Conservation (phyloP, 2,113 vertebrate species). For the Zapus hudsonius region DNA sequence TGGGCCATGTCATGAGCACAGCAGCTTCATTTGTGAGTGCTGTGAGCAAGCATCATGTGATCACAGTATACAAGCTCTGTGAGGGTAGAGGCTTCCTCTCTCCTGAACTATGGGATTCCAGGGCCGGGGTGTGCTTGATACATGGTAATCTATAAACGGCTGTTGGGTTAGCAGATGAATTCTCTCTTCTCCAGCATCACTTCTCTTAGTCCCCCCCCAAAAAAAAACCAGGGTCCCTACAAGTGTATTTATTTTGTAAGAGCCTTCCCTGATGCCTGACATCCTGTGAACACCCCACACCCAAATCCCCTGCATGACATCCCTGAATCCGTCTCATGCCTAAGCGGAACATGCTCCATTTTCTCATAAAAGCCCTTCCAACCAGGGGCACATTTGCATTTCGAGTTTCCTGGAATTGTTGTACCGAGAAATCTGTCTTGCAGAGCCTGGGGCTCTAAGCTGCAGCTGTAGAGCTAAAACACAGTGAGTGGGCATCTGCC, state of each 20-base stretch:
- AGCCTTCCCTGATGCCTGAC: neutral
- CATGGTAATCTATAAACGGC: neutral
- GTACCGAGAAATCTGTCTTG: conserved; percentile 39
- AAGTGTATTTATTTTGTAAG: neutral
- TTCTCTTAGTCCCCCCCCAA: neutral
- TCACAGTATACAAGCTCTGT: neutral
- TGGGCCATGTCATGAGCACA: neutral
- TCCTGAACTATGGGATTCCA: neutral
- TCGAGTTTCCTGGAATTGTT: conserved; percentile 50
- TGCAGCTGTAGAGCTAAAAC: conserved; percentile 36
- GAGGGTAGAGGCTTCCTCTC: neutral
- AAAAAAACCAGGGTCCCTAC: neutral
- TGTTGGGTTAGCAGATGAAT: neutral
- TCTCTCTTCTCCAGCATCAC: neutral
- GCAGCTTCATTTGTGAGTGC: neutral
- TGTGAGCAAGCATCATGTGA: neutral
- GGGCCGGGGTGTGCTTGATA: neutral
- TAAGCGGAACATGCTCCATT: neutral
- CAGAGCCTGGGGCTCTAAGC: neutral
- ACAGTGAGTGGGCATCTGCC: neutral
- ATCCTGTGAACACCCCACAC: accelerated
- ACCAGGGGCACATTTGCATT: conserved; percentile 38
- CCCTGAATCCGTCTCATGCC: neutral
- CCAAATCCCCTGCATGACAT: too few species aligned
- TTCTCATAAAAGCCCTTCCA: conserved; percentile 44